Conservation (phyloP, 2,888 invertebrate genomes). For the Venusia cambrica region DNA sequence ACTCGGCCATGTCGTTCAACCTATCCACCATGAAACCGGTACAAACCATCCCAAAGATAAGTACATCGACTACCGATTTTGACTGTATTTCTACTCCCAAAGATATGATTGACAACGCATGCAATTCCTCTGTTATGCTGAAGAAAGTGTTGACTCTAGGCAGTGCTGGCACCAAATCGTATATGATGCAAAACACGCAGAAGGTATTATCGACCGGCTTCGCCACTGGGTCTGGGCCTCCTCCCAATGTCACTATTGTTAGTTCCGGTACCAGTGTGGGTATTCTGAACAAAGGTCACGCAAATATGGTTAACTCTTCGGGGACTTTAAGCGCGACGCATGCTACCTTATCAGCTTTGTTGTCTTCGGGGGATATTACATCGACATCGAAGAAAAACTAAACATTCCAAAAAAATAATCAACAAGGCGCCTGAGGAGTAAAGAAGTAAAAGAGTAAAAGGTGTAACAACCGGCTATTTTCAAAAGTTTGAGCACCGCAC, state of each 20-base stretch:
- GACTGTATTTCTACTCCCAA: constrained; percentile 72
- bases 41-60: constrained; percentile 61
- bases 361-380: constrained; percentile 48
- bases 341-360: constrained; percentile 69
- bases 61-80: constrained; percentile 57
- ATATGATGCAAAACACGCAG: constrained; percentile 77
- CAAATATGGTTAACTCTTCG: constrained; percentile 56
- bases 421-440: too few relatives aligned
- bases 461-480: too few relatives aligned
- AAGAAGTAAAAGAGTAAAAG: too few relatives aligned
- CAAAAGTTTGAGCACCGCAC: too few relatives aligned
- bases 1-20: constrained; percentile 61
- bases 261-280: constrained; percentile 63
- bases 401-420: too few relatives aligned
- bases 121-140: constrained; percentile 76
- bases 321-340: constrained; percentile 74
- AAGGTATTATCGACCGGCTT: constrained; percentile 72
- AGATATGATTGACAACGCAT: constrained; percentile 76
- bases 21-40: constrained; percentile 59
- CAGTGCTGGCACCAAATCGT: constrained; percentile 71
- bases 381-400: constrained; percentile 27
- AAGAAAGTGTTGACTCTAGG: constrained; percentile 76
- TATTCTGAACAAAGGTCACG: constrained; percentile 48
- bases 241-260: constrained; percentile 74
- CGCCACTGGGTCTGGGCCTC: constrained; percentile 66